Percentiles rank a stretch among this genome's conserved stretches.
Conservation (phyloP, 1,140 invertebrate genomes). For the Dysdera silvatica region DNA sequence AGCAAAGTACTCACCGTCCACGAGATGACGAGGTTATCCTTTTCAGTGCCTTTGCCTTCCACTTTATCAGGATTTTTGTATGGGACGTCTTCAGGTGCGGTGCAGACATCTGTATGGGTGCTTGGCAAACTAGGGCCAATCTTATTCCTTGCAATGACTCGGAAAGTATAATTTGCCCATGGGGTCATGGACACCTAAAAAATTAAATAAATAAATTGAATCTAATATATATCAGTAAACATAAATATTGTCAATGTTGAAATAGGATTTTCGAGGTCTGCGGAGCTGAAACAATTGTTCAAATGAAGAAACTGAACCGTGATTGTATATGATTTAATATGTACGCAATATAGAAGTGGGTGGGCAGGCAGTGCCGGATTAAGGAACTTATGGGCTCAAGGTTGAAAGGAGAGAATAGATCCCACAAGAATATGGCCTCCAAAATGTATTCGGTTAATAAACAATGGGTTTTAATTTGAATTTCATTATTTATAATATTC, state of each 20-base stretch:
- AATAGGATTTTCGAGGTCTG: neutral
- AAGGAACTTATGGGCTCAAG: no score
- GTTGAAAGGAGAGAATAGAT: no score
- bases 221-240: neutral
- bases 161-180: constrained; percentile 94
- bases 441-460: no score
- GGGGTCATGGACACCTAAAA: constrained; percentile 65
- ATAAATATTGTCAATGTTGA: no score
- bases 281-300: no score
- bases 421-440: no score
- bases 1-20: constrained; percentile 71
- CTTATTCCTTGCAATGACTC: constrained; percentile 86
- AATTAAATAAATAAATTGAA: neutral
- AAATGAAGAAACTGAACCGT: no score
- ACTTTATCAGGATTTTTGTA: constrained; percentile 93
- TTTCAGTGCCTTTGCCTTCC: constrained; percentile 73
- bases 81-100: constrained; percentile 78
- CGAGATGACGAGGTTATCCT: constrained; percentile 82
- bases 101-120: constrained; percentile 64
- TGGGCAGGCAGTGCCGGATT: no score
- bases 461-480: no score
- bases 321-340: no score
- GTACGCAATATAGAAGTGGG: no score
- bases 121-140: constrained; percentile 84
- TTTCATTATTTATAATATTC: no score